Conservation (phyloP, 2,113 vertebrate species). For the Nothobranchius kuhntae region DNA sequence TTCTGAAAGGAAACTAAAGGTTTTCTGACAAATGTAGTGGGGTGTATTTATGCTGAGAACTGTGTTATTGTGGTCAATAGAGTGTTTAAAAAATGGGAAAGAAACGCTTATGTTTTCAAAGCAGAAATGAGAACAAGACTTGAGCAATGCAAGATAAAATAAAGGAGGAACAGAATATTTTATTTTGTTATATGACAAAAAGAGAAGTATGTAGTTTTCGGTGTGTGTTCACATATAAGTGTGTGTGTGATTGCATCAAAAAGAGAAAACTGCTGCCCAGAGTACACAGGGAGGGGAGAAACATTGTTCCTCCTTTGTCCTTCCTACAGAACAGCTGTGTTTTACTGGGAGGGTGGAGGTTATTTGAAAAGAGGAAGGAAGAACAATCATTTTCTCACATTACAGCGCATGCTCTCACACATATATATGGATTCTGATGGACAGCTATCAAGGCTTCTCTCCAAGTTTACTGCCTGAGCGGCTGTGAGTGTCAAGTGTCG, state of each 20-base stretch:
- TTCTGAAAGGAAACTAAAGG: too few species aligned
- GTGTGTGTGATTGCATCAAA: slow-evolving; percentile 21
- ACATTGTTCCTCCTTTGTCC: slow-evolving; percentile 46
- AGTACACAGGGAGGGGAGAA: slow-evolving; percentile 40
- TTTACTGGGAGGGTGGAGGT: slow-evolving; percentile 21
- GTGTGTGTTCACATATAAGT: background rate
- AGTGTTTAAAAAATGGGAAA: background rate
- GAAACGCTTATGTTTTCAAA: background rate
- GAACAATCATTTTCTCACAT: slow-evolving; percentile 39
- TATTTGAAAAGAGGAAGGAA: slow-evolving; percentile 59
- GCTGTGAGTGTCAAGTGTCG: slow-evolving; percentile 35
- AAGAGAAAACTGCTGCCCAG: slow-evolving; percentile 30
- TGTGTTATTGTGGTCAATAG: background rate
- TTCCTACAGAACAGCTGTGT: slow-evolving; percentile 56
- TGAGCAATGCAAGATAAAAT: slow-evolving; percentile 34
- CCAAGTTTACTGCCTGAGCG: slow-evolving; percentile 16
- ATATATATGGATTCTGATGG: slow-evolving; percentile 33
- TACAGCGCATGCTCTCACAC: slow-evolving; percentile 20
- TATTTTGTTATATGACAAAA: slow-evolving; percentile 21
- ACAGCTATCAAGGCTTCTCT: slow-evolving; percentile 19
- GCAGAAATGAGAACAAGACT: background rate
- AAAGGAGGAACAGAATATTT: slow-evolving; percentile 58
- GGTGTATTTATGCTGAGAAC: background rate
- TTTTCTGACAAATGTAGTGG: too few species aligned
- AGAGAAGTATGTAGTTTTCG: background rate